Percentiles rank a stretch among this genome's conserved stretches.
phyloP scores from a whole-genome alignment of 2,113 vertebrate genomes.

The Columbina picui region DNA sequence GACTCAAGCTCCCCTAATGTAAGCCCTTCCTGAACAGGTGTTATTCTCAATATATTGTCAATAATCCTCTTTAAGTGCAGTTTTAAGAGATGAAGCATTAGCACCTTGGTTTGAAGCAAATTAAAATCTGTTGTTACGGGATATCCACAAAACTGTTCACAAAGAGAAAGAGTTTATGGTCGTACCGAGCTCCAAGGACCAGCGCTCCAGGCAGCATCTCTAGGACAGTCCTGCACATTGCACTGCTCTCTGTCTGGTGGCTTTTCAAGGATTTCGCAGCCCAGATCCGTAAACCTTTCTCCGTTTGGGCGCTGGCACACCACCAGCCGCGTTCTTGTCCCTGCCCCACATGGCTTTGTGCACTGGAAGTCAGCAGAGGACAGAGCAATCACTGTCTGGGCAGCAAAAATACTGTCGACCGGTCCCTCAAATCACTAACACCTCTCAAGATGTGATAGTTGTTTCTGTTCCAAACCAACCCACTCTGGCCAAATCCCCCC shows the following conservation, averaged over 20 bases:
- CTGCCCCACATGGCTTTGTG: constrained; percentile 89
- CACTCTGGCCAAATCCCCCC: neutral
- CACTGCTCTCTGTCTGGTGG: constrained; percentile 96
- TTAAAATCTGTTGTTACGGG: constrained; percentile 53
- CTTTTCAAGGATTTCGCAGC: constrained; percentile 97
- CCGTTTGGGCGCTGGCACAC: constrained; percentile 92
- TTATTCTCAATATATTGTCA: constrained; percentile 41
- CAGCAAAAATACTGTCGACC: neutral
- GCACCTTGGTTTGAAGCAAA: constrained; percentile 54
- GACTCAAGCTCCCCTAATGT: constrained; percentile 26
- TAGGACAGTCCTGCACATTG: constrained; percentile 90
- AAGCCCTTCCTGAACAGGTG: constrained; percentile 62
- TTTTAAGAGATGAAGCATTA: constrained; percentile 61
- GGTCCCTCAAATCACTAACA: fast-evolving
- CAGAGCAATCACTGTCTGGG: neutral
- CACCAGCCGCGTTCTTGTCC: constrained; percentile 91
- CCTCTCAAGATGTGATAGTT: fast-evolving
- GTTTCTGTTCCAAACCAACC: neutral
- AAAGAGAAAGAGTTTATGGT: constrained; percentile 83
- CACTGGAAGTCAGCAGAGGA: constrained; percentile 79
- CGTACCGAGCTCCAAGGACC: constrained; percentile 99
- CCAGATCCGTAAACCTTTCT: constrained; percentile 93
- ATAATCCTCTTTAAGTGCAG: constrained; percentile 67
- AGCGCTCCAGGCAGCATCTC: constrained; percentile 88
- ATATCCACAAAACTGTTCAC: constrained; percentile 59